Percentiles rank a stretch among this genome's conserved stretches.
These are phyloP conservation scores for Brassicogethes aeneus DNA, from an alignment of 2,888 invertebrate species.

Conservation along the genomic window DNA sequence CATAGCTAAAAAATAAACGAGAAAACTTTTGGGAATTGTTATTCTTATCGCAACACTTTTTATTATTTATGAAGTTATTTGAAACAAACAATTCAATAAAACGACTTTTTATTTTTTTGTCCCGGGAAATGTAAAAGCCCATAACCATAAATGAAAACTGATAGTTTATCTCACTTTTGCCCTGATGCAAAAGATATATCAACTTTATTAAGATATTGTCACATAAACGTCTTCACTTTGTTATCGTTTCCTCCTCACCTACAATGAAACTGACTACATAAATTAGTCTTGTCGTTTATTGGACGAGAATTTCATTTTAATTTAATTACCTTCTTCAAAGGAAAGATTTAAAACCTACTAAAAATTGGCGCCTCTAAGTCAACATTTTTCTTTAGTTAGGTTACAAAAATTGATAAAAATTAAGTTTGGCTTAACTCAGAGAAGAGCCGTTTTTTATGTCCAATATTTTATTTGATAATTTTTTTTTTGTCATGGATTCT, in stretches of 20 bases:
- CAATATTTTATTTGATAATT: too few species aligned
- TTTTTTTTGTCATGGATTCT: too few species aligned
- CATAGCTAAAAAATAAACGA: too few species aligned
- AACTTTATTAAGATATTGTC: constrained; percentile 12
- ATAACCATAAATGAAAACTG: constrained; percentile 17
- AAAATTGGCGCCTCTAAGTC: too few species aligned
- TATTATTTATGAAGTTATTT: constrained; percentile 20
- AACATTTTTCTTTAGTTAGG: too few species aligned
- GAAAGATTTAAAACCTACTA: too few species aligned
- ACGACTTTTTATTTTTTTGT: constrained; percentile 13
- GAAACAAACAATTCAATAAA: constrained; percentile 21
- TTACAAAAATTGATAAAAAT: too few species aligned
- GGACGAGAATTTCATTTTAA: too few species aligned
- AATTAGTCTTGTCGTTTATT: background rate
- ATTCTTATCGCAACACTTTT: constrained; percentile 7
- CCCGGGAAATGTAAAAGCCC: constrained; percentile 11
- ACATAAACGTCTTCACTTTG: background rate
- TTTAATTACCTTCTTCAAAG: too few species aligned
- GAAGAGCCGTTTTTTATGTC: too few species aligned
- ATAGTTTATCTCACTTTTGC: constrained; percentile 20
- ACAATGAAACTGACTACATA: background rate
- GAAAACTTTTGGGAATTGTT: background rate
- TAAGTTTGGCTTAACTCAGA: too few species aligned
- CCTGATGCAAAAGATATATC: constrained; percentile 18
- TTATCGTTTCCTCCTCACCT: background rate